Evolutionary conservation across 2,888 invertebrate species (phyloP), one percentile per base, ranked within the genome.

Genomic region (Trachelus tabidus): DNA sequence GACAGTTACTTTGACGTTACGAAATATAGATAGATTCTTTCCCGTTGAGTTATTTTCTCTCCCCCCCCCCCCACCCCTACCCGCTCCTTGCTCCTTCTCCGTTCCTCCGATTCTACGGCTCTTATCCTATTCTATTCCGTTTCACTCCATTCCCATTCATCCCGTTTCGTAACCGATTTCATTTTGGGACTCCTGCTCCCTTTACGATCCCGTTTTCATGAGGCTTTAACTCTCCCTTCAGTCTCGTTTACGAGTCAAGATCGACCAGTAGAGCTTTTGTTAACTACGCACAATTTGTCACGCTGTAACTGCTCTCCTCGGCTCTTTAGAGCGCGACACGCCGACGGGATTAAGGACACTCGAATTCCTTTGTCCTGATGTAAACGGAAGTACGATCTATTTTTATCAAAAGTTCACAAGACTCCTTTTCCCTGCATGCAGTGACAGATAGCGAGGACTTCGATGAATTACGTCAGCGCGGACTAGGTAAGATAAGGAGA

Each of bases 191-290:
- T 30, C 40, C 34, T 23, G 71, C 56, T 15, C 68, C 73, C 78
- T 87, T 85, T 85, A 85, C 83, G 85, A 86, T 81, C 80, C 77
- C 83, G 79, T 82, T 81, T 87, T 86, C 83, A 84, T 75, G 84
- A 83, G 79, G 77, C 81, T 79, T 77, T 81, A 83, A 83, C 81
- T 79, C 81, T 80, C 80, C 77, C 34, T 73, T 34, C 31, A 37
- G 34, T 74, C 71, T 31, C 74, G 34, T 74, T 74, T 74, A 74
- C 74, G 74, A 74, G 74, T 74, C 34, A 30, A 31, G 74, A 74
- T 74, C 74, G 74, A 74, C 34, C 30, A 34, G 34, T 15, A 12
- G 34, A 31, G 75, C 78, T 78, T 76, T 78, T 76, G 79, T 76
- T 74, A 74, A n/a, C 68, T 68, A 34, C 76, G 75, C 34, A 75